These are phyloP conservation scores for Hemibagrus wyckioides DNA, from an alignment of 2,113 vertebrate genomes.

Conservation along the genomic window DNA sequence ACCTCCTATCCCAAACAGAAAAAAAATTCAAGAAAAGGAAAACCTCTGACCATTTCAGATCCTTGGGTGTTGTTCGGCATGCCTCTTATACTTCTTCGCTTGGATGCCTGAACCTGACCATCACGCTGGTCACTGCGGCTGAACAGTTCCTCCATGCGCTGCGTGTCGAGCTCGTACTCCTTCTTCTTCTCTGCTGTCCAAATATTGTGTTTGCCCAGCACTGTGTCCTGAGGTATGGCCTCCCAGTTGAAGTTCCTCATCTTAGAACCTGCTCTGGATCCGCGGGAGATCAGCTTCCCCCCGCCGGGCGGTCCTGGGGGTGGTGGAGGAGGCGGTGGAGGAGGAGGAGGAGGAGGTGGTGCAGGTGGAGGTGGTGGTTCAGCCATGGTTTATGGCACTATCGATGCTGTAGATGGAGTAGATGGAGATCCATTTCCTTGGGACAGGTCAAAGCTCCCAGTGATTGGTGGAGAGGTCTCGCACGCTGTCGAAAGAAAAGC, in stretches of 20 bases:
- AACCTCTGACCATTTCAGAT: slow-evolving; percentile 66
- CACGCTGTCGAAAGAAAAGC: neutral
- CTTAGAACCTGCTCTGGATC: slow-evolving; percentile 57
- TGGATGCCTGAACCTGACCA: slow-evolving; percentile 49
- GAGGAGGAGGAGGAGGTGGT: slow-evolving; percentile 40
- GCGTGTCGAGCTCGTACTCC: slow-evolving; percentile 74
- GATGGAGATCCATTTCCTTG: neutral
- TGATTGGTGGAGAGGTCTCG: neutral
- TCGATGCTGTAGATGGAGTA: neutral
- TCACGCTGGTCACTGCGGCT: slow-evolving; percentile 64
- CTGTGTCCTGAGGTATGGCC: slow-evolving; percentile 73
- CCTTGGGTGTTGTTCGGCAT: slow-evolving; percentile 46
- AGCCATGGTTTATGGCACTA: slow-evolving; percentile 39
- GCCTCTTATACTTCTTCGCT: slow-evolving; percentile 60
- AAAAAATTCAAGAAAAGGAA: neutral
- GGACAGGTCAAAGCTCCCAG: neutral
- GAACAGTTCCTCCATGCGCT: slow-evolving; percentile 80
- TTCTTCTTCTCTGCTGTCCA: slow-evolving; percentile 72
- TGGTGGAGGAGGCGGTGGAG: slow-evolving; percentile 19
- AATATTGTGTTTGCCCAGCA: slow-evolving; percentile 76
- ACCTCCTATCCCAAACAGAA: neutral
- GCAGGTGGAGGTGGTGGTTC: slow-evolving; percentile 23
- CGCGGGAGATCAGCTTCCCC: neutral
- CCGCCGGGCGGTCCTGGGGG: slow-evolving; percentile 59
- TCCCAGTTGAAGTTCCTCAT: slow-evolving; percentile 83